A percentile compares a stretch with the other conserved stretches of the same genome.
phyloP scores from a whole-genome alignment of 1,140 invertebrate species.

The Aphis gossypii region DNA sequence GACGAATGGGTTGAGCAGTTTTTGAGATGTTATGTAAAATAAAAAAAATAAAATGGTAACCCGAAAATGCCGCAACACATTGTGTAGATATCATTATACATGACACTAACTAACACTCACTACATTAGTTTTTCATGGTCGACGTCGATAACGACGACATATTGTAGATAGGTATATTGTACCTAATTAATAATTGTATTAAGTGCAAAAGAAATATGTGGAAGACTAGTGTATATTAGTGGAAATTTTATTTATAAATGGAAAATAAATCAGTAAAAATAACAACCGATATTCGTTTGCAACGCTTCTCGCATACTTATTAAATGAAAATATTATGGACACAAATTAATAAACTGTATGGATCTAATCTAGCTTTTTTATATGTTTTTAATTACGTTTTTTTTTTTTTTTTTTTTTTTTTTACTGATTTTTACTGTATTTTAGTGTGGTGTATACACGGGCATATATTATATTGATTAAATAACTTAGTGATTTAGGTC shows the following conservation, averaged over 20 bases:
- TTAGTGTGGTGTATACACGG: neutral
- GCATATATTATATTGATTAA: neutral
- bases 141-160: neutral
- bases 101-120: neutral
- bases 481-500: neutral
- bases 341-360: neutral
- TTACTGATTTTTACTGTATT: neutral
- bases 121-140: neutral
- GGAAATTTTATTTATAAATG: neutral
- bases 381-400: neutral
- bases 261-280: no score
- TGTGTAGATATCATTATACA: neutral
- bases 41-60: neutral
- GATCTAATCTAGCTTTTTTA: neutral
- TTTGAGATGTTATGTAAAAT: neutral
- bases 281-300: neutral
- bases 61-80: neutral
- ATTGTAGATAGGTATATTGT: no score
- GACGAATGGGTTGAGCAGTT: neutral
- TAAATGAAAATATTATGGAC: neutral
- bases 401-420: neutral
- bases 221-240: fast-evolving
- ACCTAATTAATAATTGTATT: no score
- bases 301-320: neutral
- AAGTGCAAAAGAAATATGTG: no score